phyloP scores from a whole-genome alignment of 2,797 vertebrate genomes.

The Sebastiscus albofasciatus region DNA sequence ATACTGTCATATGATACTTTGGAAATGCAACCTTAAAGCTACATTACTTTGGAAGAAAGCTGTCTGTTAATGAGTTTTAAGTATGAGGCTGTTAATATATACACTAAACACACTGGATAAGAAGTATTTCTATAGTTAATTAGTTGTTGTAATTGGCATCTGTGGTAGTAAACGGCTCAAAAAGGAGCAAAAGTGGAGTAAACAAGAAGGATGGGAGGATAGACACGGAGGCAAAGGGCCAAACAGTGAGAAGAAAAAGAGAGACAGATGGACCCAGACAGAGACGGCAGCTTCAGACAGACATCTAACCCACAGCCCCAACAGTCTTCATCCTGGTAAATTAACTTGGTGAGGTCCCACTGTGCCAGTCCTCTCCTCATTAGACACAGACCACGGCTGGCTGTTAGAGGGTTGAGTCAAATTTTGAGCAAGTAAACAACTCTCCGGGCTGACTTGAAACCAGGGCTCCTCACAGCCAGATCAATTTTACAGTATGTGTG shows the following conservation, averaged over 20 bases:
- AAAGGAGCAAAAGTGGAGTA: not conserved
- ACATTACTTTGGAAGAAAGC: not conserved
- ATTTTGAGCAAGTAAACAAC: constrained; percentile 65
- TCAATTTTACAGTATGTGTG: constrained; percentile 36
- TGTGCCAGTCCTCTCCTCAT: constrained; percentile 62
- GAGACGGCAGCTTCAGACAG: constrained; percentile 29
- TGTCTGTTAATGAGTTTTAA: not conserved
- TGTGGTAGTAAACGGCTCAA: not conserved
- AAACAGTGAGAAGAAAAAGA: not conserved
- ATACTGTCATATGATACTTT: too few relatives aligned
- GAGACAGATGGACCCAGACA: constrained; percentile 42
- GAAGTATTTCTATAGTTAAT: not conserved
- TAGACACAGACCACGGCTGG: constrained; percentile 59
- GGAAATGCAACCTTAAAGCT: too few relatives aligned
- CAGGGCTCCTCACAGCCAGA: constrained; percentile 11
- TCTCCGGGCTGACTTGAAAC: constrained; percentile 39
- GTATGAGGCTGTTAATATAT: not conserved
- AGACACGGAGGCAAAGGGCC: constrained; percentile 6
- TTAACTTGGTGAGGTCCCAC: constrained; percentile 59
- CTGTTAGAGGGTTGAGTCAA: constrained; percentile 52
- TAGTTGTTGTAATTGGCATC: not conserved
- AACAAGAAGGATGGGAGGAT: not conserved
- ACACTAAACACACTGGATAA: not conserved
- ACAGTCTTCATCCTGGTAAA: constrained; percentile 60
- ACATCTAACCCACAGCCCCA: constrained; percentile 23